Evolutionary conservation across 2,888 invertebrate species (phyloP).

Genomic region (Plebejus melissa): DNA sequence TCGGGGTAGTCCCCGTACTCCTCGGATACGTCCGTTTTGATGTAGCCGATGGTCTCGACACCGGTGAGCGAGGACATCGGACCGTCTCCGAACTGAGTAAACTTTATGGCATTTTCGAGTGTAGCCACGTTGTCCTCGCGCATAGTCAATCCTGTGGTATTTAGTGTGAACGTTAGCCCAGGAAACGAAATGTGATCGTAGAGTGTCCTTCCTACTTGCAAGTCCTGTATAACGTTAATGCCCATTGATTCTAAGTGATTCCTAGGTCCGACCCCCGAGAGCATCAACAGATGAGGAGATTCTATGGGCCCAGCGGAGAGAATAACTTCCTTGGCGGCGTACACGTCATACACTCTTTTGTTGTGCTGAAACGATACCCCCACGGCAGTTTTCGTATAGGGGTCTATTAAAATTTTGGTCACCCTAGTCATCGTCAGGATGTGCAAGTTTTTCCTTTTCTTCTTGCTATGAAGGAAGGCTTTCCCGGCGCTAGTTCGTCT

Average conservation of each 20-base stretch:
- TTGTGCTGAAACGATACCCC: conserved; percentile 61
- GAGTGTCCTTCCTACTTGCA: conserved; percentile 83
- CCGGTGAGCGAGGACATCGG: conserved; percentile 76
- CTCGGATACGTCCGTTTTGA: conserved; percentile 77
- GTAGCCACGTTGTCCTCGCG: conserved; percentile 51
- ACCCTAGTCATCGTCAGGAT: conserved; percentile 76
- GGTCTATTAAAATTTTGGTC: conserved; percentile 79
- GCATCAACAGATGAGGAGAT: conserved; percentile 86
- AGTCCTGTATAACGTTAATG: conserved; percentile 80
- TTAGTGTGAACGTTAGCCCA: conserved; percentile 74
- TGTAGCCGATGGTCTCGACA: conserved; percentile 78
- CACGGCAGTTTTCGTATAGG: conserved; percentile 64
- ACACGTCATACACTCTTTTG: conserved; percentile 64
- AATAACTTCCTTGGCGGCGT: conserved; percentile 76
- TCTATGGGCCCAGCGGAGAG: conserved; percentile 87
- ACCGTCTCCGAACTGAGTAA: conserved; percentile 67
- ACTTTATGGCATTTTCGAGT: conserved; percentile 55
- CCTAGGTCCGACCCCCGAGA: conserved; percentile 83
- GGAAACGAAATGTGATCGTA: conserved; percentile 84
- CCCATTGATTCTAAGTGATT: conserved; percentile 76
- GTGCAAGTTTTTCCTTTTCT: conserved; percentile 77
- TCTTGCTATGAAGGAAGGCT: conserved; percentile 78
- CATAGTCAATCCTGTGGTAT: conserved; percentile 59
- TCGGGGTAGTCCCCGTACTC: conserved; percentile 80
- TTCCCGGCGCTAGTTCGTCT: conserved; percentile 75